Percentiles rank a stretch among this genome's conserved stretches.
phyloP scores from a whole-genome alignment of 2,113 vertebrate species.

The Tapirus terrestris region DNA sequence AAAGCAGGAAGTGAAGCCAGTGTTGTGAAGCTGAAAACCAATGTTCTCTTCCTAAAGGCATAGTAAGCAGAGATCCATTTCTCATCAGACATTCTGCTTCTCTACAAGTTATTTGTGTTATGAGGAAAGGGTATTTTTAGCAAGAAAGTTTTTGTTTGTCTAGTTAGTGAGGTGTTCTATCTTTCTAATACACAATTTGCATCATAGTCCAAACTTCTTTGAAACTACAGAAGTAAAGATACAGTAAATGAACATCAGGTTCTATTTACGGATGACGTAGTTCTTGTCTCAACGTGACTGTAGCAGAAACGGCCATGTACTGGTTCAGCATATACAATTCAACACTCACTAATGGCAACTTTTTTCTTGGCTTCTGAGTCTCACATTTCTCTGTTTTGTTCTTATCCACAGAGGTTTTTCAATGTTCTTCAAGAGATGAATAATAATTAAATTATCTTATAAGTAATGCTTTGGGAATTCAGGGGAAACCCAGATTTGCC shows the following conservation, averaged over 20 bases:
- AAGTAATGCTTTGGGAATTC: neutral
- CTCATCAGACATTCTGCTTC: neutral
- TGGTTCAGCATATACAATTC: neutral
- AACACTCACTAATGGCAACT: neutral
- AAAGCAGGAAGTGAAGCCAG: neutral
- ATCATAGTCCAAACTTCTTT: neutral
- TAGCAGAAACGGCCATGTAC: neutral
- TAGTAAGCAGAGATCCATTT: neutral
- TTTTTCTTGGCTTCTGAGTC: neutral
- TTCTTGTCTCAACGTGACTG: neutral
- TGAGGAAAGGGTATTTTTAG: neutral
- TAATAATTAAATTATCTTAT: neutral
- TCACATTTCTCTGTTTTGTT: neutral
- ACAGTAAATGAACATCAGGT: neutral
- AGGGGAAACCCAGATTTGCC: neutral
- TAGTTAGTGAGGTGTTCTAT: neutral
- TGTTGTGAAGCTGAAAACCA: neutral
- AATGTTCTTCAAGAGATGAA: neutral
- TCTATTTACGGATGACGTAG: neutral
- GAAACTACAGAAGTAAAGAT: neutral
- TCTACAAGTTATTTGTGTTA: neutral
- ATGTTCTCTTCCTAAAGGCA: neutral
- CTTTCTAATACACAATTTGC: slow-evolving; percentile 9
- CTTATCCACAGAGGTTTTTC: neutral
- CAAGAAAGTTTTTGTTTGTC: neutral